Evolutionary conservation across 2,113 vertebrate species (phyloP).

Genomic region (Peromyscus leucopus): DNA sequence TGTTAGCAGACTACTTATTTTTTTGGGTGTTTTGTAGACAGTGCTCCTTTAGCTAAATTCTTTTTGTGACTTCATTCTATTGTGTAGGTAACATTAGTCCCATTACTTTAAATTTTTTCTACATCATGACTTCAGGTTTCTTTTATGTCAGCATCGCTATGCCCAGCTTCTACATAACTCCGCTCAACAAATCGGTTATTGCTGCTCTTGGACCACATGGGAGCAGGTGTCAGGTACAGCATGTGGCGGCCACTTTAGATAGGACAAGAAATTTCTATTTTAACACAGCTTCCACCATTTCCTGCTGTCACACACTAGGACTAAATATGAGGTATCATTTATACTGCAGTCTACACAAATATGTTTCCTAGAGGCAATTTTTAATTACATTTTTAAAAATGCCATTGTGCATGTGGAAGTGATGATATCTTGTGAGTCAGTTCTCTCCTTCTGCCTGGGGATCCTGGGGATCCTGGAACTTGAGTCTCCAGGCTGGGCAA

Average conservation of each 20-base stretch:
- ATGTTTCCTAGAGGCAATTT: not conserved
- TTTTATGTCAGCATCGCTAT: not conserved
- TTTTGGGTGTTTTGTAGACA: not conserved
- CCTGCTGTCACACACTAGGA: not conserved
- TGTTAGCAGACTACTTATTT: not conserved
- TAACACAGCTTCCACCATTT: not conserved
- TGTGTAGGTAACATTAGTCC: not conserved
- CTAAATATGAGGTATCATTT: not conserved
- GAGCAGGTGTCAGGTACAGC: not conserved
- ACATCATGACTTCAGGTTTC: not conserved
- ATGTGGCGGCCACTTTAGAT: not conserved
- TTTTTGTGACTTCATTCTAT: not conserved
- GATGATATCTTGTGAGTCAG: not conserved
- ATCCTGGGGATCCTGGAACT: not conserved
- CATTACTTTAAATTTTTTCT: not conserved
- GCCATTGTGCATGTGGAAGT: not conserved
- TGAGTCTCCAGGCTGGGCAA: not conserved
- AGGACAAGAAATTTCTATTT: not conserved
- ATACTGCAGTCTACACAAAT: not conserved
- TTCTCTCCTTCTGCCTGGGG: not conserved
- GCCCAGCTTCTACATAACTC: not conserved
- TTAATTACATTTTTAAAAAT: not conserved
- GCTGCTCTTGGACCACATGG: not conserved
- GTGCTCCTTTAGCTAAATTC: not conserved
- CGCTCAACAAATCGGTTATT: not conserved